Evolutionary conservation across 2,888 invertebrate genomes (phyloP).

Genomic region (Cheilosia impressa): DNA sequence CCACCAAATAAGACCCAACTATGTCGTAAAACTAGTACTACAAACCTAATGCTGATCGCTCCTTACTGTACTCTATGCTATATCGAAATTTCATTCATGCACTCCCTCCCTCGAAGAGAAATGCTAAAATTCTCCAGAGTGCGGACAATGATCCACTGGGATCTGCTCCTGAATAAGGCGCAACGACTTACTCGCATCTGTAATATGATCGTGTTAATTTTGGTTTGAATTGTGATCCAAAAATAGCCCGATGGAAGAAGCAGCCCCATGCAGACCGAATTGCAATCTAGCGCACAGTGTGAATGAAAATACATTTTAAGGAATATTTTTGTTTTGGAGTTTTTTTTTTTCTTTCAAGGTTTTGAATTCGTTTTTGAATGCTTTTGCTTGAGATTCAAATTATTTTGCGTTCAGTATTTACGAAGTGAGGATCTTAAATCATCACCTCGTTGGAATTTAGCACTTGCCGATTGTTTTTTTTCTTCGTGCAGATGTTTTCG

Average conservation of each 20-base stretch:
- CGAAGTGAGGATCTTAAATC: not conserved
- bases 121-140: conserved; percentile 74
- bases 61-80: not conserved
- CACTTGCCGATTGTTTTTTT: not conserved
- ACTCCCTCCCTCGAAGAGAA: not conserved
- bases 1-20: conserved; percentile 13
- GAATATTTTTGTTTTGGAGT: not conserved
- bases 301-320: conserved; percentile 5
- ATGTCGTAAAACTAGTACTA: not conserved
- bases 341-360: not conserved
- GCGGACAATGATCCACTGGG: not conserved
- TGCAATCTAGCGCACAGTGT: conserved; percentile 21
- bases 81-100: conserved; percentile 32
- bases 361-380: not conserved
- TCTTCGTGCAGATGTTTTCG: not conserved
- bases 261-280: conserved; percentile 63
- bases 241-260: conserved; percentile 50
- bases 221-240: conserved; percentile 66
- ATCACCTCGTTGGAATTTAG: not conserved
- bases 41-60: not conserved
- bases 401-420: conserved; percentile 11
- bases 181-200: conserved; percentile 80
- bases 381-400: conserved; percentile 1
- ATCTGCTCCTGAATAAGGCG: conserved; percentile 87
- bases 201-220: conserved; percentile 85